Conservation (phyloP, 2,888 invertebrate species). For the Andricus quercusramuli region DNA sequence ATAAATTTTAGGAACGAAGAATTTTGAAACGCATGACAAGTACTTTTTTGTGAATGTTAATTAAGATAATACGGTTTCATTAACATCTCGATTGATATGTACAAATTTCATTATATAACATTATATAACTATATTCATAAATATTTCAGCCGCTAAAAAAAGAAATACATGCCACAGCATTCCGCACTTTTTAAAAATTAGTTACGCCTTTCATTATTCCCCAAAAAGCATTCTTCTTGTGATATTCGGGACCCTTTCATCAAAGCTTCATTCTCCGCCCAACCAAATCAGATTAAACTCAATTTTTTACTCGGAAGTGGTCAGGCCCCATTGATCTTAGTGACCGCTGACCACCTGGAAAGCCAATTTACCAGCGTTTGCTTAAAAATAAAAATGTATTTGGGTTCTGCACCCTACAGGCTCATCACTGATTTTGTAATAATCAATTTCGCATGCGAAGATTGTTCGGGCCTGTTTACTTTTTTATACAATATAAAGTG, state of each 20-base stretch:
- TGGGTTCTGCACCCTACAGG: background rate
- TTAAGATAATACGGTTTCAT: too few relatives aligned
- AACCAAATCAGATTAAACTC: constrained; percentile 36
- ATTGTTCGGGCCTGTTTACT: background rate
- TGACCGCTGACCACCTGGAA: constrained; percentile 28
- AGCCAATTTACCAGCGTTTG: constrained; percentile 30
- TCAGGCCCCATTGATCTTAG: constrained; percentile 34
- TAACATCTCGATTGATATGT: too few relatives aligned
- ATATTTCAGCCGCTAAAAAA: background rate
- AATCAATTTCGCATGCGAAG: constrained; percentile 33
- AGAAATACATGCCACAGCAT: constrained; percentile 5
- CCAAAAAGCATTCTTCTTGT: constrained; percentile 26
- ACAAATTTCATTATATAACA: too few relatives aligned
- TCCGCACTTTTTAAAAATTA: constrained; percentile 28
- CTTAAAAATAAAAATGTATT: constrained; percentile 30
- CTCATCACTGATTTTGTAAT: constrained; percentile 26
- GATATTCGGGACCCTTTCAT: constrained; percentile 26
- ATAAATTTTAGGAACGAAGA: too few relatives aligned
- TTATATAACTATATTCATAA: background rate
- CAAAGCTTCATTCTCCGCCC: constrained; percentile 34
- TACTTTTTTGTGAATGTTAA: too few relatives aligned
- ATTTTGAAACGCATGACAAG: too few relatives aligned
- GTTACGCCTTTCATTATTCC: constrained; percentile 26
- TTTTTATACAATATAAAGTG: background rate
- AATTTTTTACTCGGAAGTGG: constrained; percentile 35